phyloP scores from a whole-genome alignment of 2,113 vertebrate species.

The Callithrix jacchus region DNA sequence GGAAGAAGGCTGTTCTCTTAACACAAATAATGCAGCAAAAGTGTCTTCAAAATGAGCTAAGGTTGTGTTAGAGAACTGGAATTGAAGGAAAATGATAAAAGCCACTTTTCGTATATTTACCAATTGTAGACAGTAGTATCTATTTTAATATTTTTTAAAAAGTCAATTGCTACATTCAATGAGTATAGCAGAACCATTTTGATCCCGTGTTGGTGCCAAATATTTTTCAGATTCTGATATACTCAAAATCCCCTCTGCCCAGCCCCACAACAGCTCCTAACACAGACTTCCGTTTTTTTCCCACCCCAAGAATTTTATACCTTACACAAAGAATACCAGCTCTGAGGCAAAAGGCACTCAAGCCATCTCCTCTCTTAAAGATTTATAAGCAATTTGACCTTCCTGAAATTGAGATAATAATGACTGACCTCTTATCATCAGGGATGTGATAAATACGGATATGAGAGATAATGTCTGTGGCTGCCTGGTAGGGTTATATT shows the following conservation, averaged over 20 bases:
- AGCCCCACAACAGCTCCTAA: not conserved
- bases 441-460: not conserved
- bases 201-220: not conserved
- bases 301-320: not conserved
- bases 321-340: not conserved
- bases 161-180: not conserved
- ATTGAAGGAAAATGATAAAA: not conserved
- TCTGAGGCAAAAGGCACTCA: not conserved
- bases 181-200: not conserved
- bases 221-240: not conserved
- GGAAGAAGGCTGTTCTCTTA: conserved; percentile 16
- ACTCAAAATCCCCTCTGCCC: not conserved
- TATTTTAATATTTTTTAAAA: not conserved
- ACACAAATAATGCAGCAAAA: conserved; percentile 27
- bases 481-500: not conserved
- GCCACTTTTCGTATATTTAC: not conserved
- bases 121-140: not conserved
- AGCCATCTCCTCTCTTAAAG: not conserved
- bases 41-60: not conserved
- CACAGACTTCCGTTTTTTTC: not conserved
- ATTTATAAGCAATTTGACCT: not conserved
- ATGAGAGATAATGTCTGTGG: rapidly evolving
- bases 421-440: not conserved
- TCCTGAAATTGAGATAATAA: not conserved
- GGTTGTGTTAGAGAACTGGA: not conserved